Evolutionary conservation across 2,113 vertebrate genomes (phyloP).

Genomic region (Smithornis capensis): DNA sequence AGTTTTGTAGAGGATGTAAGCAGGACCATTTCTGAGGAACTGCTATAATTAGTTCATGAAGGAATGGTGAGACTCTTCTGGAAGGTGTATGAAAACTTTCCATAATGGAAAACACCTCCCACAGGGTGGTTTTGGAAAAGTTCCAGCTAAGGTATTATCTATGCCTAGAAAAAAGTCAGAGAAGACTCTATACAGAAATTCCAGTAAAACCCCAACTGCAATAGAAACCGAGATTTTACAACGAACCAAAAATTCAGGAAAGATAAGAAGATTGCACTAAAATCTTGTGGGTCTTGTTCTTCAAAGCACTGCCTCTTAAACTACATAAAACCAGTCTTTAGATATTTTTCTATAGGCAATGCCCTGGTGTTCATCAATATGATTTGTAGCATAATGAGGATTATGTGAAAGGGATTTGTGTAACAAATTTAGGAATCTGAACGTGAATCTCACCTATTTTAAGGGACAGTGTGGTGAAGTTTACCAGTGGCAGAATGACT

Average conservation of each 20-base stretch:
- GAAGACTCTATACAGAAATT: background rate
- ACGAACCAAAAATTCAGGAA: background rate
- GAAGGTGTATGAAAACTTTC: background rate
- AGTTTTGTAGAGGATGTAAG: background rate
- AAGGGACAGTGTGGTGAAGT: background rate
- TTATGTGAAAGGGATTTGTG: background rate
- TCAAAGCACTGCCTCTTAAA: background rate
- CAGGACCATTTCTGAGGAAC: accelerated
- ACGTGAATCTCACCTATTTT: background rate
- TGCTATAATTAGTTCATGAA: background rate
- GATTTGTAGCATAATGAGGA: background rate
- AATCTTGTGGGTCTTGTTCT: background rate
- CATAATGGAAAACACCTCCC: background rate
- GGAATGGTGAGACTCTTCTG: background rate
- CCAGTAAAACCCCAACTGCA: background rate
- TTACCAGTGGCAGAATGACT: background rate
- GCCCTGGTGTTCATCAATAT: background rate
- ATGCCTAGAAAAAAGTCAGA: background rate
- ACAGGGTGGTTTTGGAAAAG: background rate
- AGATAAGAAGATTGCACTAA: background rate
- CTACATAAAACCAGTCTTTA: background rate
- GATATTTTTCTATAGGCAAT: background rate
- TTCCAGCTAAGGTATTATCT: background rate
- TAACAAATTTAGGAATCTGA: background rate
- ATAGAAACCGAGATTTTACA: background rate